Percentiles rank a stretch among this genome's conserved stretches.
phyloP scores from a whole-genome alignment of 2,888 invertebrate genomes.

The Choristoneura rosaceana region DNA sequence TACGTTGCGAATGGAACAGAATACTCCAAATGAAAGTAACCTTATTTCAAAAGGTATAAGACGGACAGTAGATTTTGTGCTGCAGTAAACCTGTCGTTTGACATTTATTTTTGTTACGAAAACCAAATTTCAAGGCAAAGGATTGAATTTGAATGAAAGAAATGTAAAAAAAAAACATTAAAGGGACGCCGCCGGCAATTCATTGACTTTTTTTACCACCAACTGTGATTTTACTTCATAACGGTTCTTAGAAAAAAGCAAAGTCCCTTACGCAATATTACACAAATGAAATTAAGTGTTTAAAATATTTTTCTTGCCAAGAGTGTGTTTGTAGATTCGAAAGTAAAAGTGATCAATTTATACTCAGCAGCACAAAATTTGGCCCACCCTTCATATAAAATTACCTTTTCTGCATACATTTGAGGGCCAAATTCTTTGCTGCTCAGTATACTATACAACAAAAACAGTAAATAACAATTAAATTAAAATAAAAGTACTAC shows the following conservation, averaged over 20 bases:
- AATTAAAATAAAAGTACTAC: too few species aligned
- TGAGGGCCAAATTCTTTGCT: too few species aligned
- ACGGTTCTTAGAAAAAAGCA: not conserved
- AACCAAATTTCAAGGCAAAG: slow-evolving; percentile 1
- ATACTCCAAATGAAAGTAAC: slow-evolving; percentile 8
- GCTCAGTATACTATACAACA: too few species aligned
- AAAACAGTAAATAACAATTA: too few species aligned
- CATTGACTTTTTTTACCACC: not conserved
- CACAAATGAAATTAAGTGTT: too few species aligned
- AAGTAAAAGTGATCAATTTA: too few species aligned
- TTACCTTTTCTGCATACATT: too few species aligned
- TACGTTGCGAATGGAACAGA: slow-evolving; percentile 64
- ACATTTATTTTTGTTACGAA: slow-evolving; percentile 5
- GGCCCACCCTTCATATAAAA: too few species aligned
- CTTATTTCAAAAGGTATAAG: slow-evolving; percentile 5
- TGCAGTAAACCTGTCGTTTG: not conserved
- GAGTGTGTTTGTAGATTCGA: too few species aligned
- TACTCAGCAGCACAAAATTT: too few species aligned
- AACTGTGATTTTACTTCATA: not conserved
- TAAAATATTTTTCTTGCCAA: too few species aligned
- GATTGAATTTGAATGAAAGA: slow-evolving; percentile 7
- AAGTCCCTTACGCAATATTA: not conserved
- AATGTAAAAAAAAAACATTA: slow-evolving; percentile 2
- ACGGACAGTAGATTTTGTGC: not conserved
- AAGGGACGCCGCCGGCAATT: not conserved